A percentile compares a stretch with the other conserved stretches of the same genome.
phyloP scores from a whole-genome alignment of 2,113 vertebrate genomes.

The Neolamprologus hecqui region DNA sequence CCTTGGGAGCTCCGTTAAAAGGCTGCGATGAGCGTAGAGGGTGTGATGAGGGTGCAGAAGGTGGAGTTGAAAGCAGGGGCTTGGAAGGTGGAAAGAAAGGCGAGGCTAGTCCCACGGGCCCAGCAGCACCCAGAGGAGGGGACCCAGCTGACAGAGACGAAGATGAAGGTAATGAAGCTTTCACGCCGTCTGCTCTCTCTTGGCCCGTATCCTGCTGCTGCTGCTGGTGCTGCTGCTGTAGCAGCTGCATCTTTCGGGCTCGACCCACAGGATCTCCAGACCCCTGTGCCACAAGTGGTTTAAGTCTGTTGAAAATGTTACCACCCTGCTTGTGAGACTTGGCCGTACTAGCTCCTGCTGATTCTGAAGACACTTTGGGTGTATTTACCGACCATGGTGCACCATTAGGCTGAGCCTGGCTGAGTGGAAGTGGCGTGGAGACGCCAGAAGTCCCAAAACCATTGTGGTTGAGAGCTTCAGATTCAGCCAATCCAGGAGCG shows the following conservation, averaged over 20 bases:
- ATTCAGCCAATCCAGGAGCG: constrained; percentile 56
- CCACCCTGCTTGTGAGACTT: constrained; percentile 62
- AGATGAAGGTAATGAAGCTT: constrained; percentile 55
- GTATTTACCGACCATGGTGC: constrained; percentile 68
- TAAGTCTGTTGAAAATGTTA: constrained; percentile 74
- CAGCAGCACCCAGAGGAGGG: constrained; percentile 39
- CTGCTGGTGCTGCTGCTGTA: constrained; percentile 71
- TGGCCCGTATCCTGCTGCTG: constrained; percentile 61
- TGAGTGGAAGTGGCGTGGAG: constrained; percentile 51
- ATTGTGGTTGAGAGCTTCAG: constrained; percentile 65
- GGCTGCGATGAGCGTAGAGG: constrained; percentile 52
- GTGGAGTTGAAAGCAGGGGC: constrained; percentile 46
- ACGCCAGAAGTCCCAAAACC: constrained; percentile 62
- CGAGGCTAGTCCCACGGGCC: constrained; percentile 47
- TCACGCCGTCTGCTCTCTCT: constrained; percentile 55
- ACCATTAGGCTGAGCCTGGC: constrained; percentile 70
- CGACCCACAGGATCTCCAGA: constrained; percentile 70
- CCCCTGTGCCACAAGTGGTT: constrained; percentile 70
- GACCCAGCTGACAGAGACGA: constrained; percentile 50
- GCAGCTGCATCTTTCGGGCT: constrained; percentile 71
- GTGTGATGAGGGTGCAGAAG: constrained; percentile 55
- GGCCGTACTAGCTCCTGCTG: not conserved
- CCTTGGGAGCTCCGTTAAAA: constrained; percentile 62
- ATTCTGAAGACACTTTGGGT: constrained; percentile 61
- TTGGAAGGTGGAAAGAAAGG: constrained; percentile 68